A percentile compares a stretch with the other conserved stretches of the same genome.
phyloP scores from a whole-genome alignment of 2,888 invertebrate species.

The Campoplex nolae region DNA sequence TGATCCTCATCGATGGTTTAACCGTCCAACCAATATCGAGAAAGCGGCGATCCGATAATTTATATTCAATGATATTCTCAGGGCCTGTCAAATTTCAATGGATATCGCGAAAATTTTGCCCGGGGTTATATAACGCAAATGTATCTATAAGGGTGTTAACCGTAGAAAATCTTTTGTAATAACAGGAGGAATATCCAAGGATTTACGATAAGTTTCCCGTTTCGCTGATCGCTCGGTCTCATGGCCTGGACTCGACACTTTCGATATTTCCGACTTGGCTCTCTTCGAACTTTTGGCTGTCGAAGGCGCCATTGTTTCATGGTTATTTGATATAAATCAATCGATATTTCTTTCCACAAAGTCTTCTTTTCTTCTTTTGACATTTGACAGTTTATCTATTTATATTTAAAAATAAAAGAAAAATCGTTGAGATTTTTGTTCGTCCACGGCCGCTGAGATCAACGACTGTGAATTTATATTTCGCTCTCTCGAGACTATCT shows the following conservation, averaged over 20 bases:
- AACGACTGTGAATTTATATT: background rate
- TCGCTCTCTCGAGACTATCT: constrained; percentile 16
- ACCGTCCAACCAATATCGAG: constrained; percentile 76
- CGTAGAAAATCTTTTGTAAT: background rate
- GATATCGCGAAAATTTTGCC: constrained; percentile 63
- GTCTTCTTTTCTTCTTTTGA: background rate
- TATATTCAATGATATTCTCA: constrained; percentile 77
- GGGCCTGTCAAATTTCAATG: constrained; percentile 70
- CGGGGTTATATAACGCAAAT: background rate
- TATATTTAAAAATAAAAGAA: background rate
- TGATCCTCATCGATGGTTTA: constrained; percentile 72
- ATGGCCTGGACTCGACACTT: background rate
- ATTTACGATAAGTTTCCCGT: constrained; percentile 34
- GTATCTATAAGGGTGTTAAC: background rate
- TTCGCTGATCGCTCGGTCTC: constrained; percentile 16
- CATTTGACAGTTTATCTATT: background rate
- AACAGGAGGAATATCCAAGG: constrained; percentile 13
- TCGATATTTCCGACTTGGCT: constrained; percentile 28
- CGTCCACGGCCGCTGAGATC: constrained; percentile 17
- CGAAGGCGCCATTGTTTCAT: constrained; percentile 34
- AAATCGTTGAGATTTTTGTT: background rate
- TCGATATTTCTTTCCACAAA: background rate
- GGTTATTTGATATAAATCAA: background rate
- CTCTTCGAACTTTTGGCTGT: constrained; percentile 26
- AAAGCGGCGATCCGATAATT: constrained; percentile 77